phyloP scores from a whole-genome alignment of 2,888 invertebrate genomes.

The Rotaria socialis region DNA sequence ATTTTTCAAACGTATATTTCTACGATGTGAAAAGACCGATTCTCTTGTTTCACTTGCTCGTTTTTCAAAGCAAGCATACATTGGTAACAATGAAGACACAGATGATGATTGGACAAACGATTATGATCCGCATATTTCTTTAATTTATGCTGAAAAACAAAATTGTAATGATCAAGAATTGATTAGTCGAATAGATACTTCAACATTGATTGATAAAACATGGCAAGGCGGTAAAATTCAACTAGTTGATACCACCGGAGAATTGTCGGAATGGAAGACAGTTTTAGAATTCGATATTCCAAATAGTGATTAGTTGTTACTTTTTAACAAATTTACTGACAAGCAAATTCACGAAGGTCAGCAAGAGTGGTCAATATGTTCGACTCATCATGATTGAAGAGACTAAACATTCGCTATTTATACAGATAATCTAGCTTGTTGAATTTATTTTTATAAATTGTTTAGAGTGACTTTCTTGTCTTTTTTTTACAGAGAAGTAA shows the following conservation, averaged over 20 bases:
- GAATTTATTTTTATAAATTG: too few species aligned
- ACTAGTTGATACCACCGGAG: neutral
- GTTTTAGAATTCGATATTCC: neutral
- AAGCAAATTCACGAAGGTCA: too few species aligned
- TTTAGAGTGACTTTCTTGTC: too few species aligned
- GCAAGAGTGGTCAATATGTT: too few species aligned
- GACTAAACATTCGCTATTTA: too few species aligned
- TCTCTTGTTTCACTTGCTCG: constrained; percentile 19
- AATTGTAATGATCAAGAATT: constrained; percentile 3
- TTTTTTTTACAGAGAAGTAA: too few species aligned
- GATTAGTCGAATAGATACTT: neutral
- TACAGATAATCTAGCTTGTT: too few species aligned
- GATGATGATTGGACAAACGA: neutral
- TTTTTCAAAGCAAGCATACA: neutral
- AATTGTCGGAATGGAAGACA: neutral
- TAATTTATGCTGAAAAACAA: neutral
- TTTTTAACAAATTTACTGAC: too few species aligned
- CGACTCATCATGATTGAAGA: too few species aligned
- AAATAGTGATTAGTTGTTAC: neutral
- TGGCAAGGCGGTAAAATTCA: constrained; percentile 19
- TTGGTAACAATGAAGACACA: neutral
- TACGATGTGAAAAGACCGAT: neutral
- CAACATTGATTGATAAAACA: neutral
- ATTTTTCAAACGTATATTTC: neutral
- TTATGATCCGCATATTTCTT: neutral